These are phyloP conservation scores for Nephrotoma guestfalica DNA, from an alignment of 2,888 invertebrate genomes.

Conservation along the genomic window DNA sequence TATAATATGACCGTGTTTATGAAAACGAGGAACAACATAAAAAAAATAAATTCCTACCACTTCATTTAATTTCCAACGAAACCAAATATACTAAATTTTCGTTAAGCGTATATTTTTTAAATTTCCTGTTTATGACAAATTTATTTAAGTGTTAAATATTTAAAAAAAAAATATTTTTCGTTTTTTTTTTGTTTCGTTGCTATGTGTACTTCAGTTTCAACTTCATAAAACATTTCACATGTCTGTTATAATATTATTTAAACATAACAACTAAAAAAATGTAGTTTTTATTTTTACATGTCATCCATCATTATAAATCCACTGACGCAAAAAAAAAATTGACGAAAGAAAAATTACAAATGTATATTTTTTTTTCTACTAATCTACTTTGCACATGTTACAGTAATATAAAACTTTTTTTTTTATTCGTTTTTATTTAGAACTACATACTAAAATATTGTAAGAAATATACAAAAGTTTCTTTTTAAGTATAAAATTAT, in stretches of 20 bases:
- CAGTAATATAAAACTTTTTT: background rate
- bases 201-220: background rate
- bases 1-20: background rate
- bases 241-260: background rate
- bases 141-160: background rate
- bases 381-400: background rate
- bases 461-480: background rate
- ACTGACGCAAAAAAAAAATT: background rate
- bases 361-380: background rate
- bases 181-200: too few species aligned
- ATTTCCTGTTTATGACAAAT: background rate
- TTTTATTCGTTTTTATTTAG: background rate
- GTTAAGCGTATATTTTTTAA: background rate
- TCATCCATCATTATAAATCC: background rate
- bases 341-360: background rate
- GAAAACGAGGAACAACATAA: too few species aligned
- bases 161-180: background rate
- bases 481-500: background rate
- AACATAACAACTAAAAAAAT: background rate
- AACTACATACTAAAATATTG: background rate
- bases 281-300: background rate
- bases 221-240: background rate
- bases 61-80: background rate
- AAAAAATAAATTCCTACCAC: background rate
- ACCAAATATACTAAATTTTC: background rate